phyloP scores from a whole-genome alignment of 2,888 invertebrate genomes.

The Disparrhopalites patrizii region DNA sequence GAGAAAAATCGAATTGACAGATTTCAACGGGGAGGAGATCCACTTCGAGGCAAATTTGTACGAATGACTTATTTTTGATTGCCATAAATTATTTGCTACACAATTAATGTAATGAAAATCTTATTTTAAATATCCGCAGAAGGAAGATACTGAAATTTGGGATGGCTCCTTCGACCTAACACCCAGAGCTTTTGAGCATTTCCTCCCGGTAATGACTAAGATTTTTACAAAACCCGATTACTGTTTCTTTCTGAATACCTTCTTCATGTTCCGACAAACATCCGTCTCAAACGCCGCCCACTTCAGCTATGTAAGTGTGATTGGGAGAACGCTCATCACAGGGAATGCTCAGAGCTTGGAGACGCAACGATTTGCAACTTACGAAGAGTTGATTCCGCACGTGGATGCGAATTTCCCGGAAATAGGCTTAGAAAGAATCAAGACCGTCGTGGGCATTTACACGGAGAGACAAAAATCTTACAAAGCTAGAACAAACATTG shows the following conservation, averaged over 20 bases:
- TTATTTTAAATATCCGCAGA: neutral
- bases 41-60: conserved; percentile 1
- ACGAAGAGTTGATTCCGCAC: neutral
- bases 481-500: no score
- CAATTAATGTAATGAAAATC: neutral
- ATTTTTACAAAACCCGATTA: neutral
- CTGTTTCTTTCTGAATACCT: neutral
- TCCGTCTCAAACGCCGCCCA: neutral
- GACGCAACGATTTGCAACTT: neutral
- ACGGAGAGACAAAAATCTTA: no score
- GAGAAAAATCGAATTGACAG: neutral
- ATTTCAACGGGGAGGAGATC: neutral
- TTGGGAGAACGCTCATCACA: neutral
- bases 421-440: neutral
- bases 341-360: neutral
- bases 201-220: neutral
- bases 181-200: neutral
- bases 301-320: neutral
- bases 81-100: neutral
- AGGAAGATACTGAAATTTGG: neutral
- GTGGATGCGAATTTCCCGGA: neutral
- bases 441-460: neutral
- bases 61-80: neutral
- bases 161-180: neutral
- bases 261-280: neutral